phyloP scores from a whole-genome alignment of 2,797 vertebrate genomes.

The Falco cherrug region DNA sequence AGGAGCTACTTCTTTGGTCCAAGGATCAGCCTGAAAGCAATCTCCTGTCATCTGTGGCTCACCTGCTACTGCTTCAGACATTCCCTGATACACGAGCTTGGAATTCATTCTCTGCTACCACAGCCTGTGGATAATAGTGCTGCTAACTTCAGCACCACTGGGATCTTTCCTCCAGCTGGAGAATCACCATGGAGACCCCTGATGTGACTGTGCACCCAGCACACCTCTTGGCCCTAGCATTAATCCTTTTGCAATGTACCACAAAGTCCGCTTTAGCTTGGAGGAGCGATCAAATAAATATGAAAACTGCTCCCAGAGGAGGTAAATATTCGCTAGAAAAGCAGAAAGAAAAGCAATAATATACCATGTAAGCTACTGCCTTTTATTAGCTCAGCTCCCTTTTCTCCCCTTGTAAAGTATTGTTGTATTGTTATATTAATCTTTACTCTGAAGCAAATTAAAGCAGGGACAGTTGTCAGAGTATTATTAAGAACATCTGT shows the following conservation, averaged over 20 bases:
- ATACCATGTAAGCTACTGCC: conserved; percentile 37
- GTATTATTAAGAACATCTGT: conserved; percentile 58
- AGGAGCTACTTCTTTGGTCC: background rate
- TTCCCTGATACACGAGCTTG: background rate
- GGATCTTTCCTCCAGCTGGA: background rate
- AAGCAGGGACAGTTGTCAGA: conserved; percentile 55
- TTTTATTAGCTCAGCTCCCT: conserved; percentile 55
- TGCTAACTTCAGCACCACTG: background rate
- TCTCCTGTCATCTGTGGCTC: background rate
- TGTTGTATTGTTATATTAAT: conserved; percentile 35
- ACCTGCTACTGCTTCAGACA: background rate
- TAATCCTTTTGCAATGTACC: background rate
- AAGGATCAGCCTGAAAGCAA: background rate
- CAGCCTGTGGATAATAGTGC: background rate
- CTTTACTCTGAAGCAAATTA: conserved; percentile 67
- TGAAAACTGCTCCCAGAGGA: conserved; percentile 54
- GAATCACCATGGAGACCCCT: background rate
- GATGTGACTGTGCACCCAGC: background rate
- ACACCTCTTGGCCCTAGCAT: background rate
- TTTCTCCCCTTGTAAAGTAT: conserved; percentile 49
- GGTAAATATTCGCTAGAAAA: conserved; percentile 50
- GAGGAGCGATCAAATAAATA: conserved; percentile 52
- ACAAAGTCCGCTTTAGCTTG: conserved; percentile 29
- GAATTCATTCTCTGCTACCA: background rate
- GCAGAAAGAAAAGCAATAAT: conserved; percentile 66